Evolutionary conservation across 2,888 invertebrate genomes (phyloP).

Genomic region (Drosophila subquinaria): DNA sequence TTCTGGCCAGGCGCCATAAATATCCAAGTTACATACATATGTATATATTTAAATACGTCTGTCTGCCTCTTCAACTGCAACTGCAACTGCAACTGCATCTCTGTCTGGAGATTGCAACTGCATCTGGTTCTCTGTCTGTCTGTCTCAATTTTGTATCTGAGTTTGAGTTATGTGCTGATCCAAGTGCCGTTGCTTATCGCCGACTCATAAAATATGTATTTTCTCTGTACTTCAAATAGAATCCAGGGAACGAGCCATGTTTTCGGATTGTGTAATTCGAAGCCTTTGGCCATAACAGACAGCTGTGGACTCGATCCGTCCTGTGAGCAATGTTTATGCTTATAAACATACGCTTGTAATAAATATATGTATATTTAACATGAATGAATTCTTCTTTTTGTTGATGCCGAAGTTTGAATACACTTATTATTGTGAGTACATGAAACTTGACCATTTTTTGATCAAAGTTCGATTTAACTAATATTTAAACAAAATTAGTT

Average conservation of each 20-base stretch:
- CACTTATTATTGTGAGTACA: background rate
- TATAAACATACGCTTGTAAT: conserved; percentile 25
- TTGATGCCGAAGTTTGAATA: background rate
- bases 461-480: too few species aligned
- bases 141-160: conserved; percentile 16
- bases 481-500: too few species aligned
- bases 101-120: conserved; percentile 15
- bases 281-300: conserved; percentile 66
- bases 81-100: conserved; percentile 1
- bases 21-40: conserved; percentile 22
- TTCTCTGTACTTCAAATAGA: conserved; percentile 37
- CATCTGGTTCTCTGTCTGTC: background rate
- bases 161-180: conserved; percentile 52
- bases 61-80: conserved; percentile 18
- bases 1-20: conserved; percentile 67
- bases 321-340: conserved; percentile 17
- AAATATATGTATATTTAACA: conserved; percentile 25
- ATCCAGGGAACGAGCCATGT: conserved; percentile 28
- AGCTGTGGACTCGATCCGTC: conserved; percentile 16
- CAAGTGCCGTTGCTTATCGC: conserved; percentile 65
- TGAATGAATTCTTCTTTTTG: too few species aligned
- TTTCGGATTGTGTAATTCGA: conserved; percentile 63
- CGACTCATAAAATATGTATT: conserved; percentile 49
- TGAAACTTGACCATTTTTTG: background rate
- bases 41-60: conserved; percentile 20